Conservation (phyloP, 1,140 invertebrate genomes). For the Cherax destructor region DNA sequence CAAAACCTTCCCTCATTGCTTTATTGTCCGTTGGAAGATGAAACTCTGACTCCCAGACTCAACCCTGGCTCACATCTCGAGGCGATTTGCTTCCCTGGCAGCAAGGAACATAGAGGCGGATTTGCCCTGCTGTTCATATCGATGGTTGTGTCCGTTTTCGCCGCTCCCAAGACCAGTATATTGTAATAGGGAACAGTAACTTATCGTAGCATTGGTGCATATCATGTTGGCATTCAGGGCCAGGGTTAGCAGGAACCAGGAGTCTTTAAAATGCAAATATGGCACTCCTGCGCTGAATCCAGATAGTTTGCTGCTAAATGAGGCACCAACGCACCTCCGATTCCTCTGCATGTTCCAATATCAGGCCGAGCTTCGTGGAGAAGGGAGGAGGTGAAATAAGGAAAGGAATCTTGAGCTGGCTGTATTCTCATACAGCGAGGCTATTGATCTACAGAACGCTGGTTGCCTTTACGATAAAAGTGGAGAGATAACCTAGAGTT, state of each 20-base stretch:
- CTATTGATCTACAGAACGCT: conserved; percentile 23
- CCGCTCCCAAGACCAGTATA: conserved; percentile 50
- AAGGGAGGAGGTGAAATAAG: conserved; percentile 8
- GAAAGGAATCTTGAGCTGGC: conserved; percentile 26
- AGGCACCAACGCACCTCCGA: conserved; percentile 35
- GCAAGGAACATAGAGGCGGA: neutral
- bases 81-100: neutral
- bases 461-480: neutral
- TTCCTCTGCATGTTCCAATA: conserved; percentile 33
- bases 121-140: neutral
- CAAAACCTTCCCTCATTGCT: conserved; percentile 66
- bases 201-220: conserved; percentile 67
- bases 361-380: neutral
- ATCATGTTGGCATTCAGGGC: conserved; percentile 65
- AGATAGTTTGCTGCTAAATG: conserved; percentile 61
- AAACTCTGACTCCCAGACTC: conserved; percentile 10
- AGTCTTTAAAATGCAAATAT: conserved; percentile 62
- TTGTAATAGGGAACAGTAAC: conserved; percentile 69
- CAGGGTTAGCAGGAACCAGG: conserved; percentile 53
- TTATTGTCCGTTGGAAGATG: conserved; percentile 67
- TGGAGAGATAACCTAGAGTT: neutral
- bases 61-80: neutral
- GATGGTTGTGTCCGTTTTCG: neutral
- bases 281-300: conserved; percentile 37
- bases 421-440: neutral